Percentiles rank a stretch among this genome's conserved stretches.
Conservation (phyloP, 2,888 invertebrate species). For the Lepidochitona cinerea region DNA sequence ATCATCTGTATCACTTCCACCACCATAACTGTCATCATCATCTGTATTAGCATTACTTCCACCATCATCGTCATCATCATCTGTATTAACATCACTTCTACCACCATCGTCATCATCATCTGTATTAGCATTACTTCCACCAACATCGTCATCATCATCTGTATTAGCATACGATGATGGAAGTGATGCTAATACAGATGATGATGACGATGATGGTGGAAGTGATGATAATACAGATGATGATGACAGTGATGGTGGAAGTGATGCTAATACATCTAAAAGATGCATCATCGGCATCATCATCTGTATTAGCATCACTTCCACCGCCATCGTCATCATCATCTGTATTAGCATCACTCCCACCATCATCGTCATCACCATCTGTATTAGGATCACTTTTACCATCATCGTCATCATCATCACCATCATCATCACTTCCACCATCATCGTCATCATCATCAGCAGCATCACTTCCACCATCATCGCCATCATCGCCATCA, state of each 20-base stretch:
- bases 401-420: neutral
- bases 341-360: neutral
- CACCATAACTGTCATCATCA: neutral
- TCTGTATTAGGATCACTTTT: neutral
- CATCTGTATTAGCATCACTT: no score
- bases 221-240: no score
- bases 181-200: no score
- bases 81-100: neutral
- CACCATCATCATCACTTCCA: neutral
- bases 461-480: neutral
- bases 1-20: neutral
- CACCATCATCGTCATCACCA: neutral
- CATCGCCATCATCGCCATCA: constrained; percentile 6
- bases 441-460: neutral
- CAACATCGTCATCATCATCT: neutral
- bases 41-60: neutral
- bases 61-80: neutral
- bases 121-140: neutral
- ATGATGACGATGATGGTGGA: no score
- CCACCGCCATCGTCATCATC: neutral
- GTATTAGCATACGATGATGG: no score
- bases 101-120: neutral
- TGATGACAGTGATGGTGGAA: no score
- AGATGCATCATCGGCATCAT: no score
- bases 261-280: no score